Evolutionary conservation across 2,888 invertebrate genomes (phyloP), one percentile per base, ranked within the genome.

Genomic region (Steinernema hermaphroditum): DNA sequence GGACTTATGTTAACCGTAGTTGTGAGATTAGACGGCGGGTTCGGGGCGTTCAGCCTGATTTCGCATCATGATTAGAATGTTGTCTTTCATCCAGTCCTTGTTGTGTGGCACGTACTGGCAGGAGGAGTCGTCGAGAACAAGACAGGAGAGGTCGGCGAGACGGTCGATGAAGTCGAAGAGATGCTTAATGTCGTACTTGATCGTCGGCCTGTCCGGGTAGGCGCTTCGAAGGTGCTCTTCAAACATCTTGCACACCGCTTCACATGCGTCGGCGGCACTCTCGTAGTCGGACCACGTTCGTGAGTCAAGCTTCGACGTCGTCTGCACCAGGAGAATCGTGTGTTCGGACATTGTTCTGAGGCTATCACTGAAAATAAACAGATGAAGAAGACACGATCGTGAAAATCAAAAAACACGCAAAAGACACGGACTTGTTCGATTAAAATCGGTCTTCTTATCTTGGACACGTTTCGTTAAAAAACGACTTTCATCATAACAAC

Each of bases 251-350:
- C 98, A 98, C 14, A 99, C 95, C 43, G 92, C 82, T 74, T 85
- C 85, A 41, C 84, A 76, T 50, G 84, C 83, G 32, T 83, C 82
- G 19, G 73, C 93, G 9, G 96, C 93, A 75, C 94, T 94, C 87
- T 99, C 97, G 86, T 96, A 98, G 88, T 98, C 98, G 0, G 94
- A 94, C 88, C 96, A 98, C 0, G 97, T 97, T 78, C 97, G 91
- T 0, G 95, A 95, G 88, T 96, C 96, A 24, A 96, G 94, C 86
- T 94, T 92, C 0, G 90, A 90, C 1, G 94, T 94, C 0, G 96
- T 94, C 88, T 98, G 97, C 6, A 98, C 93, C 78, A 98, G 88
- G 75, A 98, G 90, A 87, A 98, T 97, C 76, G 96, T 96, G 89
- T 98, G 96, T n/a, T 54, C 6, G 27, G 54, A 14, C 54, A 54